Conservation (phyloP, 2,113 vertebrate species). For the Ophthalmolycus amberensis region DNA sequence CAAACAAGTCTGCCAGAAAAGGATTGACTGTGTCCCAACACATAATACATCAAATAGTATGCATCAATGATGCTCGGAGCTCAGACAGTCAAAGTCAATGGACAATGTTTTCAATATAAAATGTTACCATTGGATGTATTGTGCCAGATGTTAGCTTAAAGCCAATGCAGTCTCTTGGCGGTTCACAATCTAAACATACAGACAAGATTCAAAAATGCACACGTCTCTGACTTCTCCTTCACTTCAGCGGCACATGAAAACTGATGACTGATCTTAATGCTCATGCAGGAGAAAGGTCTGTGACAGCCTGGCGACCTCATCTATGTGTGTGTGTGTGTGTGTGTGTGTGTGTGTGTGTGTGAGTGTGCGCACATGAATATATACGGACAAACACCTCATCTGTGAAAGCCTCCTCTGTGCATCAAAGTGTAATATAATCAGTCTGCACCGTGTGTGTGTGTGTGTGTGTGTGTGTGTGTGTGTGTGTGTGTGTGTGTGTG, state of each 20-base stretch:
- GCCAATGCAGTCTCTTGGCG: not conserved
- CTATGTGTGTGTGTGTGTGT: not conserved
- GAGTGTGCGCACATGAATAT: not conserved
- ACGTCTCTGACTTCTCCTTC: not conserved
- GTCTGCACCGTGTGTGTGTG: conserved; percentile 16
- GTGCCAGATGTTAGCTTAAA: not conserved
- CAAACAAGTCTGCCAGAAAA: no score
- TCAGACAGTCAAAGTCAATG: no score
- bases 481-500: conserved; percentile 35
- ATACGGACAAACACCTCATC: not conserved
- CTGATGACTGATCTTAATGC: not conserved
- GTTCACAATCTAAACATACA: not conserved
- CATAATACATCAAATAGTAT: no score
- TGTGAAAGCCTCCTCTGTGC: conserved; percentile 48
- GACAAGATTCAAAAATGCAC: not conserved
- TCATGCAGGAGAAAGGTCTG: conserved; percentile 3
- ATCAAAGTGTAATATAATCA: conserved; percentile 49
- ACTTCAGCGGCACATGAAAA: not conserved
- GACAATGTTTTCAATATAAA: no score
- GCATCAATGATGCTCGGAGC: no score
- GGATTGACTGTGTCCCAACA: no score
- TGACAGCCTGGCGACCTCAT: not conserved
- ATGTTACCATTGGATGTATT: not conserved
- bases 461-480: conserved; percentile 31
- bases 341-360: not conserved